Evolutionary conservation across 2,888 invertebrate genomes (phyloP), one percentile per base, ranked within the genome.

Genomic region (Chrysotoxum bicinctum): DNA sequence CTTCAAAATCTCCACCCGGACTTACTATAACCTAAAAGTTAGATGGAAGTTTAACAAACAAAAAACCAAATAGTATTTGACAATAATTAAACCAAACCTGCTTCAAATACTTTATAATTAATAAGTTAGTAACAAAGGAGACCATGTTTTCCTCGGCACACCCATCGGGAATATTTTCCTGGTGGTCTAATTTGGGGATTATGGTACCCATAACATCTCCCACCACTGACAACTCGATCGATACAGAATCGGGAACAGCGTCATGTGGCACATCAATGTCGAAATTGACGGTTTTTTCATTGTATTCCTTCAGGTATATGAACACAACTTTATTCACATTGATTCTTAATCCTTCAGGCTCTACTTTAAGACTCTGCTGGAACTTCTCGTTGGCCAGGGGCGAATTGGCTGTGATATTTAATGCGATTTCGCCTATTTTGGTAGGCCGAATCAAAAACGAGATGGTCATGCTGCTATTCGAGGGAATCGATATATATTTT

Each of bases 341-440:
- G 88, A 96, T 94, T 0, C 95, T 94, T 88, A 96, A 94, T 37
- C 97, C 97, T 92, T 96, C 96, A n/a, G 96, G 94, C 94, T 96
- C 94, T 40, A 97, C 96, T 50, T 95, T 93, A 1, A 98, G 93
- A 80, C 94, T 93, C 88, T 94, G 94, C 87, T 95, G 94, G 1
- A 98, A 93, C 5, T 96, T 95, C 89, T 98, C 98, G 16, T 97
- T 97, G 37, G 95, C 95, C 58, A 95, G 92, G 2, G 94, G 93
- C n/a, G 95, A 95, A 37, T 94, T 94, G 21, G 98, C 97, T 8
- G 94, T 94, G 5, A 96, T 95, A 10, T 58, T 54, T 9, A 76
- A 5, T 3, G 12, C 43, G 12, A 52, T 69, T 0, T n/a, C 21
- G 7, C 84, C 80, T 19, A 66, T 2, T 21, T 52, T 64, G 0